Conservation (phyloP, 2,113 vertebrate genomes). For the Pelodiscus sinensis region DNA sequence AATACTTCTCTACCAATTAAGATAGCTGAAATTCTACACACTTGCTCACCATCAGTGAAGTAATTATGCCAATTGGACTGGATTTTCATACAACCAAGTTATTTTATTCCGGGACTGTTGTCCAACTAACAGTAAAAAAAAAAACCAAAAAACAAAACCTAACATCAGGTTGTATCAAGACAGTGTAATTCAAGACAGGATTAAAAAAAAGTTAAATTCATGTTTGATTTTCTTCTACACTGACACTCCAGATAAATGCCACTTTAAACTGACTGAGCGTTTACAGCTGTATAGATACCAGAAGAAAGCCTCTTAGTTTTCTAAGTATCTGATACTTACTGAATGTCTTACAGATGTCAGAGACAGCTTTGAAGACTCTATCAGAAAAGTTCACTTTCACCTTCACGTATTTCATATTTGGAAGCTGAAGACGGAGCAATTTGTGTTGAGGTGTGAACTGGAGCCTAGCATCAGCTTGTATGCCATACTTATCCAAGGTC, state of each 20-base stretch:
- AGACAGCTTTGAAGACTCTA: conserved; percentile 97
- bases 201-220: background rate
- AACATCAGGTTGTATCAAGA: background rate
- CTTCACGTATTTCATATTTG: conserved; percentile 99
- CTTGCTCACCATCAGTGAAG: accelerated
- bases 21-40: accelerated
- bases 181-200: background rate
- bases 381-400: conserved; percentile 99
- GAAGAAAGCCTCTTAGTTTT: background rate
- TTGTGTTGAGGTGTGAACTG: conserved; percentile 99
- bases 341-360: conserved; percentile 99
- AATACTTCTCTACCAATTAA: accelerated
- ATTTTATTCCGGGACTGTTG: background rate
- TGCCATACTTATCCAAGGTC: conserved; percentile 98
- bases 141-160: background rate
- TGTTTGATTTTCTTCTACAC: background rate
- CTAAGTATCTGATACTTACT: conserved; percentile 85
- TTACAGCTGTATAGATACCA: background rate
- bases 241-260: background rate
- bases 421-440: conserved; percentile 94
- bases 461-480: conserved; percentile 95
- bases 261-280: background rate
- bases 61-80: background rate
- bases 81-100: background rate
- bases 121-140: background rate